Base-by-base conservation (phyloP, 2,797 vertebrate genomes). In the Siniperca undulata region DNA sequence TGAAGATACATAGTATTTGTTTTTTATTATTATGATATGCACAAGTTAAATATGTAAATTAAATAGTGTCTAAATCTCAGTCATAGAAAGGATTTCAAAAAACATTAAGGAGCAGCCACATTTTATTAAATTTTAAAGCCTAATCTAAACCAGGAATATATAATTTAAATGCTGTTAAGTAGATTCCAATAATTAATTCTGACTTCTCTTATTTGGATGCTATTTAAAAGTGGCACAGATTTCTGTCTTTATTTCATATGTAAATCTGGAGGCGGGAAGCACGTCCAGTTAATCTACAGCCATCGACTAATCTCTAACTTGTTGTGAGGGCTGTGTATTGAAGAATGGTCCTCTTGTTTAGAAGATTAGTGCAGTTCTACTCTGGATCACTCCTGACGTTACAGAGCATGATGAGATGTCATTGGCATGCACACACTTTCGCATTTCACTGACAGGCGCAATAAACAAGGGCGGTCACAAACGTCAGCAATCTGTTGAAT, bases 261-360 rank as follows among this genome's bases (percentile, higher is more conserved):
- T 5, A 69, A 82, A 82, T 82, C 55, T 55, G 52, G 42, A 70
- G 48, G 65, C 38, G 24, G 86, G 60, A 87, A 86, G 70, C 74
- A 83, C 52, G 77, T 89, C 52, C 61, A 67, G 74, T 81, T 92
- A 87, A 92, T 93, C 91, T 86, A 58, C 46, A 81, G 48, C 65
- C 65, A 62, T 27, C 3, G 64, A 83, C 87, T 94, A 92, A 95
- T 92, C 92, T 93, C 84, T 75, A 70, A 88, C 82, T 75, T 84
- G 78, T 85, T 8, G 55, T 78, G 64, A n/a, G 78, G 83, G 82
- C 80, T 89, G 91, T 87, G 72, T 73, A 77, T 88, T 84, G 40
- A 93, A 94, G 85, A 95, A 95, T 91, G 79, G 81, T 72, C 46
- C 82, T 81, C 66, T 94, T 96, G 92, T 95, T 93, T 85, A 34